Base-by-base conservation (phyloP, 1,140 invertebrate species). In the Ptiloglossa arizonensis region DNA sequence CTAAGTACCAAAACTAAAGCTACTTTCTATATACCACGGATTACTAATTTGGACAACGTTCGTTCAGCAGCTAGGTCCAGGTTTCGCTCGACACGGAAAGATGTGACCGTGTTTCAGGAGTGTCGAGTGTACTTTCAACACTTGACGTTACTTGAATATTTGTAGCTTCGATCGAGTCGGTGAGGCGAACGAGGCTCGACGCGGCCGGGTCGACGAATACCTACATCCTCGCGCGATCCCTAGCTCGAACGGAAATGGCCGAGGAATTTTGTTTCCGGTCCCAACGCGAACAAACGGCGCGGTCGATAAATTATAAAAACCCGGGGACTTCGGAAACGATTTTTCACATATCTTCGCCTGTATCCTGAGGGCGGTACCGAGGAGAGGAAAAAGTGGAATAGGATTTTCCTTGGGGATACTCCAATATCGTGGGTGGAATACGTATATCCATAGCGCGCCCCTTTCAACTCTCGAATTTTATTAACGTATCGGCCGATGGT, bases 381-480 rank as follows among this genome's bases (percentile, higher is more conserved):
- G 56, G 22, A 64, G 54, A 27, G 77, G 59, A 70, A 80, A 83
- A 80, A 86, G 85, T 81, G 77, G 83, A 86, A 86, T 86, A 81
- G 84, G 85, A 85, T 85, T 86, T 86, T 86, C 85, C 83, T 86
- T 82, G 78, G 85, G 83, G 84, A 86, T 86, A 86, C 81, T 86
- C 81, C 84, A 83, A 83, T 86, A 86, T 86, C 84, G 84, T 71
- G 81, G 72, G 70, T 83, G 72, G 85, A 86, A 85, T 82, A 86
- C 85, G 79, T 87, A 87, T 87, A 87, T 87, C 85, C 75, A 85
- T 85, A 75, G 69, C 71, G 69, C 82, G 78, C 71, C 84, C 83
- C 81, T 88, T 89, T 87, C 86, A 89, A 86, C 83, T 85, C 82
- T 89, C 81, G 86, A 90, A 89, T 90, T 90, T 89, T 89, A 91